Conservation (phyloP, 1,140 invertebrate genomes). For the Macrosteles quadrilineatus region DNA sequence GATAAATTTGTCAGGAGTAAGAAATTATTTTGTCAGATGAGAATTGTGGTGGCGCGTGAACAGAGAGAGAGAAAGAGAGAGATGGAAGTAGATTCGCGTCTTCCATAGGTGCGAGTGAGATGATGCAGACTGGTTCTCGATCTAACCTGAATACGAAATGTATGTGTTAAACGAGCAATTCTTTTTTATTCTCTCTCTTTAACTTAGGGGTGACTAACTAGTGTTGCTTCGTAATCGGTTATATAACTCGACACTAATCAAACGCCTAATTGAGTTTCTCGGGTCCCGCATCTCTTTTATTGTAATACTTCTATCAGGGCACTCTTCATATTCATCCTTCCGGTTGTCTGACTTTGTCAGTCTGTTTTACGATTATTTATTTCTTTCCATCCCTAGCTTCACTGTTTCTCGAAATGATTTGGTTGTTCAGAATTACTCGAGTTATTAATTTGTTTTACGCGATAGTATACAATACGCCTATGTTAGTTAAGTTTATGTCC, state of each 20-base stretch:
- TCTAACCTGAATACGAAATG: constrained; percentile 27
- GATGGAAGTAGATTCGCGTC: constrained; percentile 2
- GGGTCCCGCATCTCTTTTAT: neutral
- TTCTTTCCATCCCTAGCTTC: no score
- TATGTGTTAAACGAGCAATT: constrained; percentile 24
- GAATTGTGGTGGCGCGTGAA: constrained; percentile 20
- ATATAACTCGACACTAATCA: neutral
- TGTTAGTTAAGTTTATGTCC: no score
- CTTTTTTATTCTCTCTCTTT: constrained; percentile 17
- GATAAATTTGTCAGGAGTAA: constrained; percentile 32
- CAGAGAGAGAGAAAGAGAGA: constrained; percentile 26
- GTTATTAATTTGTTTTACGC: no score
- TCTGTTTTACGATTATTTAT: no score
- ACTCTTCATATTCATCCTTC: no score
- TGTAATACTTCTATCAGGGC: neutral
- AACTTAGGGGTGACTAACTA: constrained; percentile 17
- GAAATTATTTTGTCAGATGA: constrained; percentile 33
- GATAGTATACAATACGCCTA: no score
- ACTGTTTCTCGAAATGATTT: no score
- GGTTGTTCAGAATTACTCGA: no score
- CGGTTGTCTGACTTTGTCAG: no score
- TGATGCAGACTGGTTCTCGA: constrained; percentile 1
- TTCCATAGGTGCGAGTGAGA: constrained; percentile 1
- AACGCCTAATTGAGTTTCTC: constrained; percentile 10
- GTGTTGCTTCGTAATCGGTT: constrained; percentile 2